Evolutionary conservation across 2,113 vertebrate genomes (phyloP), one percentile per base, ranked within the genome.

Genomic region (Chamaetylas fuelleborni): DNA sequence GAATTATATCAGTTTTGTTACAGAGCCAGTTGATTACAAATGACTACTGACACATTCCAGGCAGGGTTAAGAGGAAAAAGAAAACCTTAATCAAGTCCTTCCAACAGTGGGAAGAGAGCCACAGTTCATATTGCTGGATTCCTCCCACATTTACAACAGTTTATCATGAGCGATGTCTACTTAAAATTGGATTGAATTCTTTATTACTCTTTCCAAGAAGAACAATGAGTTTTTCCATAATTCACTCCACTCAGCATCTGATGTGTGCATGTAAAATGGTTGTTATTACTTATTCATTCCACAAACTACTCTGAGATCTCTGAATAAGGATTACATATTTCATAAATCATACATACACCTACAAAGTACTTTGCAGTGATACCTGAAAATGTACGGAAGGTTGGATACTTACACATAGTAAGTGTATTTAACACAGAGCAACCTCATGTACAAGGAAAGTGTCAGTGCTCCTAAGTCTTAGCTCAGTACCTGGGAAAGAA

Each of bases 111-210:
- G 81, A 72, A 80, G 43, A 92, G 58, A 92, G 33, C 6, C 34
- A 76, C 14, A 47, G 57, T 29, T 76, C 40, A 58, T 66, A 76
- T 7, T 64, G 58, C 6, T 88, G 60, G 76, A 96, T 83, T 76
- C 65, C 26, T 90, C 31, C 61, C 11, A 69, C 40, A 51, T 83
- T 86, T 78, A 79, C 53, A 71, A 50, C 4, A 50, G 31, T 56
- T 92, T 80, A 92, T 70, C 7, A 45, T 48, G 48, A 91, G n/a
- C 71, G 89, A 79, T 66, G 40, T 64, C 65, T 76, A 71, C 65
- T 83, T 47, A 93, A 74, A 88, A 86, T 67, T 61, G 51, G 33
- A 81, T 13, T 86, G 15, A 96, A 95, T 90, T 69, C 56, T 62
- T 86, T 83, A 79, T 84, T 73, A 91, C 33, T 48, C 50, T 70